Percentiles rank a stretch among this genome's conserved stretches.
Conservation (phyloP, 2,888 invertebrate genomes). For the Xestia rhomboidea region DNA sequence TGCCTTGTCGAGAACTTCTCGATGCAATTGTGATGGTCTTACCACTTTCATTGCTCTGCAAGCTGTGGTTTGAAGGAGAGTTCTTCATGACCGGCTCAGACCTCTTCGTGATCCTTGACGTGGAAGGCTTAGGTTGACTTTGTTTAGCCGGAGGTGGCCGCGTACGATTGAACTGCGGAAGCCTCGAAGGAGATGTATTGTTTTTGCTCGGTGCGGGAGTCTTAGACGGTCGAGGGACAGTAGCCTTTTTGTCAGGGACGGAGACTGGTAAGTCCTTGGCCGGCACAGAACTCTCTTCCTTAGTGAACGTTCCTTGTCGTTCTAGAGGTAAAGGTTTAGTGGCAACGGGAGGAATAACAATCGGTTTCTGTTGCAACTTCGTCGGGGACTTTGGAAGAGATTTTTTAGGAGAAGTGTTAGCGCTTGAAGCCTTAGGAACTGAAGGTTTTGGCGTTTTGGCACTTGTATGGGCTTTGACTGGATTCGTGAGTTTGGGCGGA, state of each 20-base stretch:
- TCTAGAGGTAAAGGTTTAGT: constrained; percentile 91
- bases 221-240: constrained; percentile 72
- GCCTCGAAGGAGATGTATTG: constrained; percentile 86
- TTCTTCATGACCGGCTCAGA: constrained; percentile 83
- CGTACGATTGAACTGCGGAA: constrained; percentile 81
- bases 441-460: constrained; percentile 78
- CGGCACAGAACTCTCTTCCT: constrained; percentile 92
- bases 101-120: constrained; percentile 72
- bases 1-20: constrained; percentile 82
- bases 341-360: constrained; percentile 74
- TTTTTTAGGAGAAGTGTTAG: constrained; percentile 84
- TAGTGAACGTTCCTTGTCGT: constrained; percentile 97
- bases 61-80: constrained; percentile 90
- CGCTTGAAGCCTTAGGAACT: constrained; percentile 74
- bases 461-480: constrained; percentile 77
- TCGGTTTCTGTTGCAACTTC: constrained; percentile 77
- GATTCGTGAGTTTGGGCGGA: constrained; percentile 67
- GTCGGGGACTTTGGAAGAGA: constrained; percentile 78
- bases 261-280: constrained; percentile 82
- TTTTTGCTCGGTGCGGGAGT: constrained; percentile 78
- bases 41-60: constrained; percentile 89
- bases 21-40: constrained; percentile 85
- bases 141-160: constrained; percentile 77
- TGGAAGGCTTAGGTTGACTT: constrained; percentile 71
- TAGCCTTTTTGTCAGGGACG: constrained; percentile 78